Base-by-base conservation (phyloP, 1,140 invertebrate genomes). In the Drosophila repleta region DNA sequence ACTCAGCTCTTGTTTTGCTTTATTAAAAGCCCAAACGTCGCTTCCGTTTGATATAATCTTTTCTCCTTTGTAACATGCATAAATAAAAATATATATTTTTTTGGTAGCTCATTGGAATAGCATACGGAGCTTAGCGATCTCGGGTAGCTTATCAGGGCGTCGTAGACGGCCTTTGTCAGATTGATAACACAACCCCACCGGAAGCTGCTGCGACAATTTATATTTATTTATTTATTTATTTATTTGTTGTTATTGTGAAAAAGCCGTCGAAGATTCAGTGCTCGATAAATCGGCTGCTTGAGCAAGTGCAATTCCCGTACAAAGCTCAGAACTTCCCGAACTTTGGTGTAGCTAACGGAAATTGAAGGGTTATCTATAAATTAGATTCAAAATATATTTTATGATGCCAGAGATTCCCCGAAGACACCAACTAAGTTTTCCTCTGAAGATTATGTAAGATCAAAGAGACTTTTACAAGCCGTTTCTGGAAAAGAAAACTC, bases 11-110 rank as follows among this genome's bases (percentile, higher is more conserved):
- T 4, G 18, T 18, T 43, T 49, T 26, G 45, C 61, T 20, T 39
- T 4, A 45, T 35, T 41, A 29, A 29, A 29, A 55, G 41, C 3
- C 21, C n/a, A 61, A 32, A 32, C 43, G 15, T 51, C 26, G 58
- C 62, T 71, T 71, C 62, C 68, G 68, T 58, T 57, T 52, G 62
- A 71, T 71, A 71, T 57, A 52, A 10, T 13, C n/a, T 48, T 39
- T 51, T 7, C 32, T 70, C 52, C 57, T 56, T 51, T 56, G 43
- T 70, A 18, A 64, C 6, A 13, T 11, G 3, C 3, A 35, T 35
- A 29, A 29, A 29, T 35, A 35, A 13, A 13, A 3, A 35, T 11
- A 35, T 35, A 35, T 35, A 10, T 35, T 3, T 35, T 46, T 53
- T 69, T 29, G 46, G 66, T 35, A 26, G 21, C 21, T 35, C 18